phyloP scores from a whole-genome alignment of 2,113 vertebrate species.

The Carlito syrichta region DNA sequence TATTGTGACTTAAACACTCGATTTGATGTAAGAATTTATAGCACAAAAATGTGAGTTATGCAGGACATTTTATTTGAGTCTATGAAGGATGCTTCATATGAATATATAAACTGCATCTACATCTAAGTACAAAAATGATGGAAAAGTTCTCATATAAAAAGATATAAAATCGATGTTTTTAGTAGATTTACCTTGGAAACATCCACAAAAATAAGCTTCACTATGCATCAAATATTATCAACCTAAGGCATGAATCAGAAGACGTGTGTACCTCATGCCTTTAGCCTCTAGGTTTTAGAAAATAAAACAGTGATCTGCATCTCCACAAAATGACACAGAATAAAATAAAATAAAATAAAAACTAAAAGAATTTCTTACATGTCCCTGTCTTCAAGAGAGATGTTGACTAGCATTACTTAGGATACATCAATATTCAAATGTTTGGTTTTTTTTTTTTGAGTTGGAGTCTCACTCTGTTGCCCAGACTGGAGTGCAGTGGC shows the following conservation, averaged over 20 bases:
- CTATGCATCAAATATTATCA: not conserved
- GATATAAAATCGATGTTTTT: not conserved
- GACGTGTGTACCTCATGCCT: fast-evolving
- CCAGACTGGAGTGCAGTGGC: too few species aligned
- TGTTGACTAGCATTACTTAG: not conserved
- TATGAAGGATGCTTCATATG: not conserved
- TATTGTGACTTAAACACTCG: not conserved
- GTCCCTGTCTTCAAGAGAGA: not conserved
- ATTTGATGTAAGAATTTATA: not conserved
- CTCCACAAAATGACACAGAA: not conserved
- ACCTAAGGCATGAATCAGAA: not conserved
- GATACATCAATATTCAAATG: not conserved
- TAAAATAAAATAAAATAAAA: not conserved
- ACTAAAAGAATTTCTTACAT: not conserved
- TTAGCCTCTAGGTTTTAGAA: not conserved
- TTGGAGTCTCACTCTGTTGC: too few species aligned
- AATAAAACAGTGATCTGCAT: not conserved
- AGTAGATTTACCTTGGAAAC: not conserved
- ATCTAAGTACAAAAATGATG: not conserved
- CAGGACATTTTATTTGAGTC: not conserved
- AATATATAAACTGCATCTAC: not conserved
- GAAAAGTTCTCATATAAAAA: not conserved
- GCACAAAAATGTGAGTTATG: not conserved
- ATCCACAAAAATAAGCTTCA: not conserved
- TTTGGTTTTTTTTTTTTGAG: too few species aligned